phyloP scores from a whole-genome alignment of 2,797 vertebrate genomes.

The Enteromius paludinosus region DNA sequence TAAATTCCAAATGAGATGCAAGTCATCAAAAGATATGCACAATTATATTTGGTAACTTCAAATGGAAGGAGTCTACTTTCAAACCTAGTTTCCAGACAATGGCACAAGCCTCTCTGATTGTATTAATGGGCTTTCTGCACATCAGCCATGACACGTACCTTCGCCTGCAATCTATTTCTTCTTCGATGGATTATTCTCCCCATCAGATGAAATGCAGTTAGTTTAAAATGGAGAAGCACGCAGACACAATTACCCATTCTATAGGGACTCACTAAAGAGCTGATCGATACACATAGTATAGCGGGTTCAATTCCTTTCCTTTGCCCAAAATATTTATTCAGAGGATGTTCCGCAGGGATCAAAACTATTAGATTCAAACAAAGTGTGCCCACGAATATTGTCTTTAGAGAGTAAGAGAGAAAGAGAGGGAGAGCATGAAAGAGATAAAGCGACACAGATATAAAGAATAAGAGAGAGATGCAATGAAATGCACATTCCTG shows the following conservation, averaged over 20 bases:
- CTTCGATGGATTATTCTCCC: slow-evolving; percentile 69
- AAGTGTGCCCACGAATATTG: slow-evolving; percentile 41
- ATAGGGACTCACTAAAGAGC: slow-evolving; percentile 80
- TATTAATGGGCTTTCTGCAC: slow-evolving; percentile 64
- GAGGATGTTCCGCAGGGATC: slow-evolving; percentile 47
- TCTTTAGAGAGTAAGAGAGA: slow-evolving; percentile 15
- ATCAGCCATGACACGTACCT: slow-evolving; percentile 61
- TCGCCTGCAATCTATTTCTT: slow-evolving; percentile 68
- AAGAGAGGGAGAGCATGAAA: slow-evolving; percentile 8
- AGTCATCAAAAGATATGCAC: slow-evolving; percentile 82
- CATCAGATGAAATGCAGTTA: slow-evolving; percentile 75
- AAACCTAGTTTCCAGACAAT: slow-evolving; percentile 66
- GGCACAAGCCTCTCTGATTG: slow-evolving; percentile 52
- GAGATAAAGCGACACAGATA: slow-evolving; percentile 1
- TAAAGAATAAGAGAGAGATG: slow-evolving; percentile 23
- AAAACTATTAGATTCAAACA: slow-evolving; percentile 46
- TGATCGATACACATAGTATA: slow-evolving; percentile 80
- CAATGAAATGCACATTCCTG: slow-evolving; percentile 50
- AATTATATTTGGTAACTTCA: slow-evolving; percentile 80
- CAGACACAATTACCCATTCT: slow-evolving; percentile 79
- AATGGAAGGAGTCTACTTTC: slow-evolving; percentile 77
- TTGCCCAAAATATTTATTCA: slow-evolving; percentile 69
- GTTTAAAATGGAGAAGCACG: slow-evolving; percentile 81
- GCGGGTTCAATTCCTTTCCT: slow-evolving; percentile 62
- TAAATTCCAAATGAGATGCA: slow-evolving; percentile 82